Conservation (phyloP, 2,797 vertebrate genomes). For the Cyclura pinguis region DNA sequence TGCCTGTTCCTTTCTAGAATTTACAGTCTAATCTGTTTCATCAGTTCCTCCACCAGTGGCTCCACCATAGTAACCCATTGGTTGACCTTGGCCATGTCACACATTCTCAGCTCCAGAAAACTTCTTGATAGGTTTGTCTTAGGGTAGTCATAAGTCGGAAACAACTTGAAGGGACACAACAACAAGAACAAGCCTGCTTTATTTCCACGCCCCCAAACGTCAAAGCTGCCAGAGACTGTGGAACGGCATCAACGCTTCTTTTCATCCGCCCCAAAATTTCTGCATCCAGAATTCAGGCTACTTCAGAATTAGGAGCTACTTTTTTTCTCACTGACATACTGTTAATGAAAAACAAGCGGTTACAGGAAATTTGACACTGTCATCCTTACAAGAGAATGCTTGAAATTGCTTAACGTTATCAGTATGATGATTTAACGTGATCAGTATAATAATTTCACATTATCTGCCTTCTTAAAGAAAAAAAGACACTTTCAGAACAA, state of each 20-base stretch:
- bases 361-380: neutral
- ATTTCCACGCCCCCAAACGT: too few relatives aligned
- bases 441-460: neutral
- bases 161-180: too few relatives aligned
- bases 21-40: neutral
- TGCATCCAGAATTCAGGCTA: neutral
- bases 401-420: slow-evolving; percentile 1
- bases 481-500: neutral
- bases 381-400: neutral
- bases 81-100: too few relatives aligned
- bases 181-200: too few relatives aligned
- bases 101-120: too few relatives aligned
- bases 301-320: neutral
- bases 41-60: neutral
- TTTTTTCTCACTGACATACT: neutral
- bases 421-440: neutral
- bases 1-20: neutral
- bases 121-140: too few relatives aligned
- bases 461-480: neutral
- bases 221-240: too few relatives aligned
- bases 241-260: neutral
- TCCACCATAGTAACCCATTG: too few relatives aligned
- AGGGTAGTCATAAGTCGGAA: too few relatives aligned
- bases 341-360: neutral
- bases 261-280: neutral